Evolutionary conservation across 2,888 invertebrate species (phyloP), one percentile per base, ranked within the genome.

Genomic region (Crematogaster levior): DNA sequence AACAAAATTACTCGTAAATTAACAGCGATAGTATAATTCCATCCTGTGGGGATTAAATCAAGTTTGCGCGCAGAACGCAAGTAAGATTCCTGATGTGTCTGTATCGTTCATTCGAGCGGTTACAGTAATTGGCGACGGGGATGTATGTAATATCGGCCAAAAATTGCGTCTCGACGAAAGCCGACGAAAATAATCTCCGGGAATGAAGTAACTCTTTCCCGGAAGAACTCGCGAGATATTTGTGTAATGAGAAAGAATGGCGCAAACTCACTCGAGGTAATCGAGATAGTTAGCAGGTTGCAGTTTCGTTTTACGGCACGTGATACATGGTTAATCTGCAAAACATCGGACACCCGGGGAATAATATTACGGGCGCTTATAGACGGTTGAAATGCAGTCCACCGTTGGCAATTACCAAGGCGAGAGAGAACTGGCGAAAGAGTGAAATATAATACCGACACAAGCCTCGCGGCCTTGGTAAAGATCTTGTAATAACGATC

Each of bases 401-500:
- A 86, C 70, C n/a, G 40, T 82, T 24, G 84, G 86, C 81, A 86
- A 86, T 86, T 88, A 87, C 79, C 73, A 51, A 66, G 43, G 77
- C 68, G 70, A 80, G 58, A 72, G 83, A 72, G 66, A 84, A 83
- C 51, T 73, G 85, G 58, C 77, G 83, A 86, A 86, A 85, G 86
- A 85, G 87, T 91, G 86, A 92, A 91, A 90, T 91, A 90, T 91
- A 90, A 88, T 88, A 88, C 82, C 88, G 87, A 86, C 83, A 81
- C 85, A 86, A 84, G 86, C 86, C 85, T 34, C 84, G 85, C 86
- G 85, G 88, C 89, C 89, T 89, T 90, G 86, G 84, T 86, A 88
- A 88, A 83, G 88, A 90, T 90, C 91, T 91, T 87, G 90, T 86
- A 91, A 91, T 90, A 90, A 91, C 90, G 89, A 91, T 91, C 89